These are phyloP conservation scores for Phorcus lineatus DNA, from an alignment of 2,888 invertebrate genomes.

Conservation along the genomic window DNA sequence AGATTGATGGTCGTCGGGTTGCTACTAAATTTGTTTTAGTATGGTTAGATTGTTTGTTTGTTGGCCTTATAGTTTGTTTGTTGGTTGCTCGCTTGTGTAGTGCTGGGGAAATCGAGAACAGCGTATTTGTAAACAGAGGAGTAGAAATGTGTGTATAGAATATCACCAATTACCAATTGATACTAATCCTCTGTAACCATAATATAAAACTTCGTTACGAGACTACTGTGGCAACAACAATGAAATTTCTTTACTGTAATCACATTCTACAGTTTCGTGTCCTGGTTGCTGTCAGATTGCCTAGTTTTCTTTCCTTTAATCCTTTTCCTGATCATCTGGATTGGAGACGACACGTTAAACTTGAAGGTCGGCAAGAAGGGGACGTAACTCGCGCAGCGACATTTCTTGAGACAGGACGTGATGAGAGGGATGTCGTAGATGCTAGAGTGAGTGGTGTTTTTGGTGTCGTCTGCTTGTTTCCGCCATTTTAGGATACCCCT, in stretches of 20 bases:
- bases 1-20: too few relatives aligned
- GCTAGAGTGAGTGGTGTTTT: neutral
- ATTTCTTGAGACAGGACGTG: slow-evolving; percentile 20
- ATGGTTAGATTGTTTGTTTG: too few relatives aligned
- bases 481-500: slow-evolving; percentile 43
- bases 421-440: slow-evolving; percentile 38
- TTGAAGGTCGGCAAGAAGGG: slow-evolving; percentile 41
- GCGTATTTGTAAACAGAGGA: too few relatives aligned
- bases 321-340: slow-evolving; percentile 11
- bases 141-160: too few relatives aligned
- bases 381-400: slow-evolving; percentile 32
- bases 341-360: slow-evolving; percentile 23
- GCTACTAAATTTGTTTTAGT: too few relatives aligned
- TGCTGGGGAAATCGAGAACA: too few relatives aligned
- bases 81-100: too few relatives aligned
- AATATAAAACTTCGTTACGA: too few relatives aligned
- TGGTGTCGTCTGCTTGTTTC: slow-evolving; percentile 20
- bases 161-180: too few relatives aligned
- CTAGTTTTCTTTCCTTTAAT: neutral
- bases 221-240: too few relatives aligned
- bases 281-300: neutral
- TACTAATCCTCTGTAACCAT: too few relatives aligned
- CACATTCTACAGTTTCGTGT: neutral
- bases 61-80: too few relatives aligned
- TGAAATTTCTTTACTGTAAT: neutral